Evolutionary conservation across 2,888 invertebrate species (phyloP).

Genomic region (Drosophila hawaiiensis): DNA sequence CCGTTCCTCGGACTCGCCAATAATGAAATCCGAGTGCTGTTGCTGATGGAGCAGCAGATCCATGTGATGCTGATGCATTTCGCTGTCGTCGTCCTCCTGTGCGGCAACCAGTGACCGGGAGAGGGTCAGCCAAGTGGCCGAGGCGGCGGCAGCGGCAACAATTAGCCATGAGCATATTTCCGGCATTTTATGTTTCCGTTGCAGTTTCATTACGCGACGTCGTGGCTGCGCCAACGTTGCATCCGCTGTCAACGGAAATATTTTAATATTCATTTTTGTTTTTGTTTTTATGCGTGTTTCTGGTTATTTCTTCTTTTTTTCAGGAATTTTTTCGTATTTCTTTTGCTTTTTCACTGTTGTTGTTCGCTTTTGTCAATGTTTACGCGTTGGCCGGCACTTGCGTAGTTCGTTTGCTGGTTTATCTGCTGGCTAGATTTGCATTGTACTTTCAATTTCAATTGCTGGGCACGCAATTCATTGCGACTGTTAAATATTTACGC

Average conservation of each 20-base stretch:
- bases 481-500: slow-evolving; percentile 63
- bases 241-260: slow-evolving; percentile 76
- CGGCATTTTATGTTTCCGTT: slow-evolving; percentile 83
- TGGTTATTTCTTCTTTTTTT: slow-evolving; percentile 10
- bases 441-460: slow-evolving; percentile 51
- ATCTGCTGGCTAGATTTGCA: slow-evolving; percentile 18
- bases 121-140: slow-evolving; percentile 71
- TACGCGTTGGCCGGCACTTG: slow-evolving; percentile 40
- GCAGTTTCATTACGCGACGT: slow-evolving; percentile 70
- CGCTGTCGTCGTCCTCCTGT: slow-evolving; percentile 70
- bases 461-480: slow-evolving; percentile 47
- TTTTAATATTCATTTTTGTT: slow-evolving; percentile 72
- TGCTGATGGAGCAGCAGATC: slow-evolving; percentile 68
- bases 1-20: slow-evolving; percentile 80
- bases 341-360: neutral
- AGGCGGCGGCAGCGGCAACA: slow-evolving; percentile 68
- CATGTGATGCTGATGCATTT: slow-evolving; percentile 73
- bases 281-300: slow-evolving; percentile 47
- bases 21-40: slow-evolving; percentile 74
- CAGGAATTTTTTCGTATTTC: neutral
- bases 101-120: slow-evolving; percentile 54
- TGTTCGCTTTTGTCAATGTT: slow-evolving; percentile 48
- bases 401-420: slow-evolving; percentile 21
- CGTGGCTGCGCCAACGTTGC: slow-evolving; percentile 44
- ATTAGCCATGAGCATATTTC: slow-evolving; percentile 83